phyloP scores from a whole-genome alignment of 2,888 invertebrate genomes.

The Caradrina clavipalpis region DNA sequence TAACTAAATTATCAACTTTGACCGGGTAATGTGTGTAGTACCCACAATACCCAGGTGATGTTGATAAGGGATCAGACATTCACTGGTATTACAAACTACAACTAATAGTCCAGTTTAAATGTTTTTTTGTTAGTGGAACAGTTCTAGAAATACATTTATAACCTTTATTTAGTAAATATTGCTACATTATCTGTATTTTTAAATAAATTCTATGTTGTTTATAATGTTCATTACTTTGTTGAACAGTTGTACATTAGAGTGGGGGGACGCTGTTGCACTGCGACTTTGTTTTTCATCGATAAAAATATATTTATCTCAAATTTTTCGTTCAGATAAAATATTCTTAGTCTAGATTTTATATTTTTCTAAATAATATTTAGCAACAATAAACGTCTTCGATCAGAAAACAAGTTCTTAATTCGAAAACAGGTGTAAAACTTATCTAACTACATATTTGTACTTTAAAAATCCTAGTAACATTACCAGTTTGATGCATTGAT shows the following conservation, averaged over 20 bases:
- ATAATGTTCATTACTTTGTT: constrained; percentile 45
- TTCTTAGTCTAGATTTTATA: constrained; percentile 18
- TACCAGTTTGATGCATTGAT: constrained; percentile 41
- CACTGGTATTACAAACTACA: constrained; percentile 44
- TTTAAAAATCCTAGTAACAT: constrained; percentile 42
- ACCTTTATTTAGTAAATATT: constrained; percentile 62
- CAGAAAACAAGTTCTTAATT: constrained; percentile 26
- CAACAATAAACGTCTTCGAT: constrained; percentile 23
- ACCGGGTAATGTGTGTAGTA: constrained; percentile 17
- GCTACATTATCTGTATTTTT: constrained; percentile 56
- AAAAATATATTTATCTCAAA: constrained; percentile 30
- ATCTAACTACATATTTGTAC: constrained; percentile 60
- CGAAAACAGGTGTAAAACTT: constrained; percentile 48
- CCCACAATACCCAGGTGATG: constrained; percentile 29
- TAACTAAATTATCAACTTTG: constrained; percentile 32
- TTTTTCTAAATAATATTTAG: constrained; percentile 41
- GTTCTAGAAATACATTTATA: constrained; percentile 62
- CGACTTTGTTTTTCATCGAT: constrained; percentile 19
- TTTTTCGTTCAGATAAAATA: constrained; percentile 21
- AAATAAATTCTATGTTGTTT: constrained; percentile 61
- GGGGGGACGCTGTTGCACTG: constrained; percentile 43
- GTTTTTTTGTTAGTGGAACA: constrained; percentile 65
- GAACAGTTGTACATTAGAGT: constrained; percentile 60
- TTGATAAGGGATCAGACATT: constrained; percentile 34
- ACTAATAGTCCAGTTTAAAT: constrained; percentile 43